Conservation (phyloP, 2,113 vertebrate genomes). For the Xiphophorus hellerii region DNA sequence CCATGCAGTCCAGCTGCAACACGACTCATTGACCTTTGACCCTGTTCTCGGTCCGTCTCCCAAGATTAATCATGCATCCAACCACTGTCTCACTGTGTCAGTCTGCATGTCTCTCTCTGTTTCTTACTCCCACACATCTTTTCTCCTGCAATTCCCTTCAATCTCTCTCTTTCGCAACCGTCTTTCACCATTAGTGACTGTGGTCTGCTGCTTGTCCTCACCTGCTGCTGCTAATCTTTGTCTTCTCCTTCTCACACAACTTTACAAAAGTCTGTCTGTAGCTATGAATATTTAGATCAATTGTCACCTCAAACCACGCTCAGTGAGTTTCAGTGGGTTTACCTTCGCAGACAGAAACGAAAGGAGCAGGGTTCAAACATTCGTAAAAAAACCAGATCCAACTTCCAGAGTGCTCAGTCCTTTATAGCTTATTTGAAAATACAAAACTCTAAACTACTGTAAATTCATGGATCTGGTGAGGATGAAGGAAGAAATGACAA, state of each 20-base stretch:
- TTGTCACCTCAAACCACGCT: not conserved
- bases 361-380: not conserved
- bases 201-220: constrained; percentile 39
- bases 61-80: constrained; percentile 66
- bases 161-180: constrained; percentile 49
- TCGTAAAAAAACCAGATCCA: too few relatives aligned
- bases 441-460: too few relatives aligned
- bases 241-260: constrained; percentile 27
- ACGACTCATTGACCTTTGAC: constrained; percentile 60
- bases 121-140: constrained; percentile 31
- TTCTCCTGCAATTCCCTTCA: constrained; percentile 23
- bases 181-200: constrained; percentile 18
- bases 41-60: constrained; percentile 46
- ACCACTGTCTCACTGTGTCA: constrained; percentile 48
- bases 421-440: too few relatives aligned
- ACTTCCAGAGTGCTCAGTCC: too few relatives aligned
- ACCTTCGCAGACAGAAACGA: constrained; percentile 14
- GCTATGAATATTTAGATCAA: not conserved
- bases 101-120: constrained; percentile 19
- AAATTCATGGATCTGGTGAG: too few relatives aligned
- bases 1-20: constrained; percentile 61
- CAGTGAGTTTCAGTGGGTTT: constrained; percentile 2
- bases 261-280: constrained; percentile 13
- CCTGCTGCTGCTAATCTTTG: constrained; percentile 37
- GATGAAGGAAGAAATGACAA: too few relatives aligned